Percentiles rank a stretch among this genome's conserved stretches.
Conservation (phyloP, 2,888 invertebrate genomes). For the Pediacus dermestoides region DNA sequence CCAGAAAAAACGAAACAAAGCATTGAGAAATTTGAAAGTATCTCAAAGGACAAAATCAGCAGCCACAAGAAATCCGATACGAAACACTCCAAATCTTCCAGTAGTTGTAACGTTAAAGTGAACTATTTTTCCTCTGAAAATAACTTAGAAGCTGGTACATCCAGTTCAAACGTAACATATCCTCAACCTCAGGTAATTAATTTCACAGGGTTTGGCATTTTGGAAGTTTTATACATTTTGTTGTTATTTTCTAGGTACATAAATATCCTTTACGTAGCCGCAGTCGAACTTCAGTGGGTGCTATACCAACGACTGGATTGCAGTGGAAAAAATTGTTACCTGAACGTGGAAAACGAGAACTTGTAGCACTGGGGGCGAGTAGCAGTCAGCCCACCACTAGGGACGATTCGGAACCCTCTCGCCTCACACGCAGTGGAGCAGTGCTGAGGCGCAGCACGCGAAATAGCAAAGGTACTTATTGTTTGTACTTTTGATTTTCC, state of each 20-base stretch:
- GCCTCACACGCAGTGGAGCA: constrained; percentile 54
- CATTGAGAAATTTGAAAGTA: too few species aligned
- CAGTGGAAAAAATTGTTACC: constrained; percentile 20
- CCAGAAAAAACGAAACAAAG: constrained; percentile 14
- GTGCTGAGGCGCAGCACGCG: constrained; percentile 53
- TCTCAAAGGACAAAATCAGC: constrained; percentile 17
- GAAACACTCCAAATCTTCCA: constrained; percentile 13
- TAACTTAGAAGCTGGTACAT: constrained; percentile 29
- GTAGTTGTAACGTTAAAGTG: constrained; percentile 11
- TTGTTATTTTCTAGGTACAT: constrained; percentile 31
- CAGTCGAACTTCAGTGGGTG: constrained; percentile 30
- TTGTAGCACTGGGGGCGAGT: constrained; percentile 57
- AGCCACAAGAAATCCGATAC: constrained; percentile 18
- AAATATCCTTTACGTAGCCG: constrained; percentile 50
- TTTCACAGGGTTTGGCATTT: constrained; percentile 2
- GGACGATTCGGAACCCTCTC: constrained; percentile 50
- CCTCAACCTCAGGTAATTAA: constrained; percentile 21
- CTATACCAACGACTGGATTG: constrained; percentile 7
- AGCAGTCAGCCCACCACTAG: constrained; percentile 42
- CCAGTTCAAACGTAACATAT: constrained; percentile 33
- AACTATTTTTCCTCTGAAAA: constrained; percentile 18
- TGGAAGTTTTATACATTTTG: background rate
- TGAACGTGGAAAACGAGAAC: constrained; percentile 36
- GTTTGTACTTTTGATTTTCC: too few species aligned
- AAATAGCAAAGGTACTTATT: constrained; percentile 49